Base-by-base conservation (phyloP, 2,797 vertebrate species). In the Sebastes taczanowskii region DNA sequence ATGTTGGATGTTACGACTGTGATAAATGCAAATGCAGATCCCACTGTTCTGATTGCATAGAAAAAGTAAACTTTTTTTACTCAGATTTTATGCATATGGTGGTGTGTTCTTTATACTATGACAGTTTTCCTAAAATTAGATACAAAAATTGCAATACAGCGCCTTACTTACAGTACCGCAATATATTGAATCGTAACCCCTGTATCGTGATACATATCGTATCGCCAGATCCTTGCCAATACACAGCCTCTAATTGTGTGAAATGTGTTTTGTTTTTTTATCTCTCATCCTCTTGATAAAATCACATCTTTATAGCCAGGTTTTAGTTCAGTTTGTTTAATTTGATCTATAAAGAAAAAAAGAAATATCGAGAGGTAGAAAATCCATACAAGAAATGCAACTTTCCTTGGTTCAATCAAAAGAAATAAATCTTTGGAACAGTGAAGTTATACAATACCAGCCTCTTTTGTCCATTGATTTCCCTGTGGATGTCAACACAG, bases 391-490 rank as follows among this genome's bases (percentile, higher is more conserved):
- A 60, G 69, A 13, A 52, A 71, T 61, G 66, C 20, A 53, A 72
- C 63, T 25, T 80, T 68, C 23, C 32, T 32, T 46, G 3, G 7
- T 77, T 85, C 68, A 63, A 76, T 82, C 35, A 53, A 38, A 65
- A 71, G 13, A 53, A 55, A 25, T n/a, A 13, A n/a, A 69, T 68
- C 58, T 78, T 72, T 60, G 34, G 66, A 71, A 78, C 52, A 32
- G 27, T 69, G 49, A 79, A 70, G 76, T 66, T 75, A 42, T 60
- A 77, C 66, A 74, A 55, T 76, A 35, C 32, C 1, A 2, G 64
- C 53, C 0, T 52, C 63, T 78, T 78, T 61, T 81, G 55, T 80
- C 67, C 81, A 73, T 85, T 84, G 87, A 92, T 91, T 90, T 88
- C 82, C 82, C 84, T 35, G 32, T 61, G 80, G 86, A 89, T 68